phyloP scores from a whole-genome alignment of 1,140 invertebrate species.

The Lucilia sericata region DNA sequence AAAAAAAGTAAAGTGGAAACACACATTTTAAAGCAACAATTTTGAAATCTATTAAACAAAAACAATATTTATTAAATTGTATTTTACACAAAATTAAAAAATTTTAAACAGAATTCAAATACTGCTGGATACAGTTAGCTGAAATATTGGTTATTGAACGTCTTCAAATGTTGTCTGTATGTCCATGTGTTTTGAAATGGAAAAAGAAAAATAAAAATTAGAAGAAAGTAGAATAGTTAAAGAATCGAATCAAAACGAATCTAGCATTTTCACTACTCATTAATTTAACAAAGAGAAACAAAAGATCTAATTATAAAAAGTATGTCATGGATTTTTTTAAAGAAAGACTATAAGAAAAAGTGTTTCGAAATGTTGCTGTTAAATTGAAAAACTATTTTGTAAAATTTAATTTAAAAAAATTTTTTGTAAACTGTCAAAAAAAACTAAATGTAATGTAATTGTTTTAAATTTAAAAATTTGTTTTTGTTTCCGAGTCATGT shows the following conservation, averaged over 20 bases:
- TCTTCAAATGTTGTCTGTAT: neutral
- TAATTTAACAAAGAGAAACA: neutral
- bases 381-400: neutral
- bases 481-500: too few relatives aligned
- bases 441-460: too few relatives aligned
- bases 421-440: too few relatives aligned
- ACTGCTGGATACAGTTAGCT: neutral
- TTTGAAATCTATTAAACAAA: neutral
- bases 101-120: neutral
- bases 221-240: too few relatives aligned
- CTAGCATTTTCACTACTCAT: slow-evolving; percentile 3
- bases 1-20: neutral
- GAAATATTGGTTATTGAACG: too few relatives aligned
- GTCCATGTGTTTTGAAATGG: neutral
- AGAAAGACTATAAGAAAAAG: neutral
- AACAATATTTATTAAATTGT: too few relatives aligned
- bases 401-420: too few relatives aligned
- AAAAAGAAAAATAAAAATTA: neutral
- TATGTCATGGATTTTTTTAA: too few relatives aligned
- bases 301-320: neutral
- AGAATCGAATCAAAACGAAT: neutral
- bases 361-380: slow-evolving; percentile 16
- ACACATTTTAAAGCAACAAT: neutral
- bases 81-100: too few relatives aligned
- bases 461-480: too few relatives aligned